Percentiles rank a stretch among this genome's conserved stretches.
phyloP scores from a whole-genome alignment of 2,888 invertebrate genomes.

The Lasioglossum zephyrum region DNA sequence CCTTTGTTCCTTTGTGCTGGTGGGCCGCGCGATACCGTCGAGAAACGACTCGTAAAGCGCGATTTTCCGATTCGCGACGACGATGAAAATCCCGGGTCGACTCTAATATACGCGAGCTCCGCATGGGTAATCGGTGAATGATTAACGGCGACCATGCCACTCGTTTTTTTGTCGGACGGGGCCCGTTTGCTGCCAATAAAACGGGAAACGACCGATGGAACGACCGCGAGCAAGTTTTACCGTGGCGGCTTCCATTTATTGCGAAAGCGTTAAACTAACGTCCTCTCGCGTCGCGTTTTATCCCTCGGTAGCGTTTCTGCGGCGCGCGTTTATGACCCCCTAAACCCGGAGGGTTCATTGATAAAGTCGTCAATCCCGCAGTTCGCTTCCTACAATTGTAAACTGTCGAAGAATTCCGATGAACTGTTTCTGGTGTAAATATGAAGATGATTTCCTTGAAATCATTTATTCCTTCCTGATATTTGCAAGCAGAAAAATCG shows the following conservation, averaged over 20 bases:
- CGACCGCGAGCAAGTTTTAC: constrained; percentile 1
- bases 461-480: neutral
- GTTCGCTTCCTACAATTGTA: too few species aligned
- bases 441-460: too few species aligned
- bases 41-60: constrained; percentile 54
- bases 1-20: constrained; percentile 34
- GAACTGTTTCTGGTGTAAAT: too few species aligned
- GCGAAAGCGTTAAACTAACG: constrained; percentile 22
- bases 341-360: neutral
- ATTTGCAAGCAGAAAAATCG: neutral
- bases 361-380: neutral
- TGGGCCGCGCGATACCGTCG: constrained; percentile 17
- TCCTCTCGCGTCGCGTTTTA: neutral
- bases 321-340: neutral
- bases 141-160: constrained; percentile 32
- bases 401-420: too few species aligned
- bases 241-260: constrained; percentile 29
- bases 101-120: constrained; percentile 22
- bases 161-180: neutral
- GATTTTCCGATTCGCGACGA: constrained; percentile 51
- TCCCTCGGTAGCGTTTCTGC: neutral
- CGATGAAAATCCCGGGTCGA: constrained; percentile 43
- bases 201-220: constrained; percentile 30
- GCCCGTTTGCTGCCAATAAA: constrained; percentile 38
- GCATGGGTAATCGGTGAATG: constrained; percentile 39